phyloP scores from a whole-genome alignment of 1,140 invertebrate species.

The Ruditapes philippinarum region DNA sequence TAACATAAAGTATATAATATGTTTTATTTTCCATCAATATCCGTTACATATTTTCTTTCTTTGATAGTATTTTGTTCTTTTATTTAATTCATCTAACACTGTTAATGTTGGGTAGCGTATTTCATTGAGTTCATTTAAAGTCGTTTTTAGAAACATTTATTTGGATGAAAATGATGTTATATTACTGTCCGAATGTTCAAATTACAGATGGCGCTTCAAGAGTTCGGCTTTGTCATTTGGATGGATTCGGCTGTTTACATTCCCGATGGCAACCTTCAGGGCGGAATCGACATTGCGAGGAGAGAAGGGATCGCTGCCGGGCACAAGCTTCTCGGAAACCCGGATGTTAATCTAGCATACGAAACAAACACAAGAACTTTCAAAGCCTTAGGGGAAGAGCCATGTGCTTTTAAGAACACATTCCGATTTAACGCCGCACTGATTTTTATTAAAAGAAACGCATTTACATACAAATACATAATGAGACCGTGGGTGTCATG shows the following conservation, averaged over 20 bases:
- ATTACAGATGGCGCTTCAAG: conserved; percentile 19
- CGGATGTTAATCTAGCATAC: not conserved
- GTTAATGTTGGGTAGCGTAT: too few species aligned
- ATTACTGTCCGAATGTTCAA: too few species aligned
- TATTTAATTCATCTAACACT: too few species aligned
- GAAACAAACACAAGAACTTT: conserved; percentile 15
- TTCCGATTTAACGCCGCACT: conserved; percentile 4
- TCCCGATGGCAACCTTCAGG: conserved; percentile 20
- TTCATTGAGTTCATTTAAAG: too few species aligned
- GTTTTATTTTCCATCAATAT: too few species aligned
- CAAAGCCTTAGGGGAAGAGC: conserved; percentile 17
- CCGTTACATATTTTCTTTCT: too few species aligned
- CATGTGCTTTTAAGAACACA: conserved; percentile 1
- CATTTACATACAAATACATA: conserved; percentile 20
- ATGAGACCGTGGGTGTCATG: conserved; percentile 31
- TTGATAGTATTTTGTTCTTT: too few species aligned
- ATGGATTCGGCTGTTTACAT: conserved; percentile 38
- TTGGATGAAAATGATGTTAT: too few species aligned
- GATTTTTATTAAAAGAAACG: conserved; percentile 15
- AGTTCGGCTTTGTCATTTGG: conserved; percentile 36
- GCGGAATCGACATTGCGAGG: not conserved
- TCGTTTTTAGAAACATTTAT: too few species aligned
- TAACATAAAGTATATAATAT: too few species aligned
- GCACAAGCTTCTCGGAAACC: not conserved
- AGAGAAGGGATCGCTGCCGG: conserved; percentile 3